Evolutionary conservation across 2,113 vertebrate species (phyloP).

Genomic region (Misgurnus anguillicaudatus): DNA sequence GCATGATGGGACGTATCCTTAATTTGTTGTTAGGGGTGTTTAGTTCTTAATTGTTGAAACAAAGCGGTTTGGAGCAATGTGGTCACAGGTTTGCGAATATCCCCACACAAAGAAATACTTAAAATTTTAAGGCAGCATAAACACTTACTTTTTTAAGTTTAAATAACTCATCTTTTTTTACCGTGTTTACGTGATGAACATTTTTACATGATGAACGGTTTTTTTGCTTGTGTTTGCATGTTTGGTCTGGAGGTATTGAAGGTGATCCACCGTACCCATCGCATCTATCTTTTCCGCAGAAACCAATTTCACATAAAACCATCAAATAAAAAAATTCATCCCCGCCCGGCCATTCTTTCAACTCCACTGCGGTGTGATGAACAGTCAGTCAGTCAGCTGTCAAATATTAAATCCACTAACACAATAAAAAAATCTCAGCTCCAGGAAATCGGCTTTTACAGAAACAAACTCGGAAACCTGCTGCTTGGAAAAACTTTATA

Average conservation of each 20-base stretch:
- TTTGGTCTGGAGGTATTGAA: not conserved
- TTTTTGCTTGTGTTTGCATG: not conserved
- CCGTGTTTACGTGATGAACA: too few species aligned
- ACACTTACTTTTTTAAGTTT: too few species aligned
- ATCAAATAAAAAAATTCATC: slow-evolving; percentile 75
- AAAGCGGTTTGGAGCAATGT: too few species aligned
- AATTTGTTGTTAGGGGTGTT: not conserved
- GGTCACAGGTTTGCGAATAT: too few species aligned
- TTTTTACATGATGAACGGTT: too few species aligned
- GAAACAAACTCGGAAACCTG: not conserved
- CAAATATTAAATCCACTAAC: slow-evolving; percentile 69
- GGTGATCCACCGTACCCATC: slow-evolving; percentile 41
- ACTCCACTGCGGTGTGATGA: slow-evolving; percentile 66
- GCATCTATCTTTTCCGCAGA: slow-evolving; percentile 52
- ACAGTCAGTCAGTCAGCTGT: slow-evolving; percentile 61
- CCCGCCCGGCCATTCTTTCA: slow-evolving; percentile 55
- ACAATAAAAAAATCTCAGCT: slow-evolving; percentile 62
- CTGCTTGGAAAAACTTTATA: not conserved
- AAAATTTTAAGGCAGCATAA: too few species aligned
- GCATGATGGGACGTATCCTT: too few species aligned
- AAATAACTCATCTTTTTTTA: too few species aligned
- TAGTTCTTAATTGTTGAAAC: too few species aligned
- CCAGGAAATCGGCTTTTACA: slow-evolving; percentile 12
- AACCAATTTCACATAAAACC: slow-evolving; percentile 69
- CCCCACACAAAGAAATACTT: too few species aligned